Conservation (phyloP, 2,113 vertebrate species). For the Hoplias malabaricus region DNA sequence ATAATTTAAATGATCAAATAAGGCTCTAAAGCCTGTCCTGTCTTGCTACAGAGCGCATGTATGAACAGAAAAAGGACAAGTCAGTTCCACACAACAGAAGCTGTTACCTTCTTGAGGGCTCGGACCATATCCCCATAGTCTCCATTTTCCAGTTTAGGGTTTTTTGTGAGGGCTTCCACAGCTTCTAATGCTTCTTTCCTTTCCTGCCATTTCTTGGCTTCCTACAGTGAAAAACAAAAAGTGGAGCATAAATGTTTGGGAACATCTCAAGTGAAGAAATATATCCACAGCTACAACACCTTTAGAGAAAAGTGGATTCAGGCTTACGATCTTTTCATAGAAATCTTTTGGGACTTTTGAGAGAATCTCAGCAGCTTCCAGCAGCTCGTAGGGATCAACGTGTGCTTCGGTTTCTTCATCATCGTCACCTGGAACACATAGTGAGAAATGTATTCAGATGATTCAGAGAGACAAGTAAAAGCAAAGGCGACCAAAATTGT, state of each 20-base stretch:
- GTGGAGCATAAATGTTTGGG: background rate
- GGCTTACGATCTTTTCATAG: slow-evolving; percentile 95
- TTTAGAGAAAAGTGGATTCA: background rate
- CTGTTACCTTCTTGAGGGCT: slow-evolving; percentile 89
- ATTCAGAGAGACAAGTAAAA: background rate
- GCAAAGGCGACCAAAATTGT: too few species aligned
- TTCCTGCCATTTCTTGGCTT: slow-evolving; percentile 99
- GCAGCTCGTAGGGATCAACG: slow-evolving; percentile 92
- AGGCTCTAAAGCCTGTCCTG: too few species aligned
- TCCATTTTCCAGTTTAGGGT: slow-evolving; percentile 91
- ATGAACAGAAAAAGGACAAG: too few species aligned
- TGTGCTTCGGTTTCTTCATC: slow-evolving; percentile 76
- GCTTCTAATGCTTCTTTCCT: slow-evolving; percentile 95
- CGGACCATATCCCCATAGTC: slow-evolving; percentile 94
- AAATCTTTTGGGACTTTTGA: slow-evolving; percentile 98
- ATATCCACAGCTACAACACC: background rate
- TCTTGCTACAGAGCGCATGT: too few species aligned
- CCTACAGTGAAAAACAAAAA: slow-evolving; percentile 70
- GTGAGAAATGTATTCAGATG: background rate
- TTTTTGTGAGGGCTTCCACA: slow-evolving; percentile 86
- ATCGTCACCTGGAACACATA: slow-evolving; percentile 73
- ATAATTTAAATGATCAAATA: too few species aligned
- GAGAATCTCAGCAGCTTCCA: slow-evolving; percentile 94
- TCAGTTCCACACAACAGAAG: too few species aligned
- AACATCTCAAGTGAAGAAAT: too few species aligned